Conservation (phyloP, 2,113 vertebrate species). For the Genyomyrus donnyi region DNA sequence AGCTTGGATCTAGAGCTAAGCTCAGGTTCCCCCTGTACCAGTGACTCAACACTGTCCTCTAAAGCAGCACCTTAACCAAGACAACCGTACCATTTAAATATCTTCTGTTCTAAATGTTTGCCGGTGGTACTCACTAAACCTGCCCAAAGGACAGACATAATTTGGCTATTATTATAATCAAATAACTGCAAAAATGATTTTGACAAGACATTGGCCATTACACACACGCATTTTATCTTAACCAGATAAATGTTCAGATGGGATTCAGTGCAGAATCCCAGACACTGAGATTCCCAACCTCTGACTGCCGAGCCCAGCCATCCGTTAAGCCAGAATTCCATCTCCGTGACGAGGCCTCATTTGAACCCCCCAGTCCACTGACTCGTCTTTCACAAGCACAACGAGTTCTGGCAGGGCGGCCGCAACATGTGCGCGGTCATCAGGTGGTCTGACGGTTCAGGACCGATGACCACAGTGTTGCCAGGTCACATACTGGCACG, state of each 20-base stretch:
- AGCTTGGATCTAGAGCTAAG: background rate
- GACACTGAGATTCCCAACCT: background rate
- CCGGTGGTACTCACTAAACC: background rate
- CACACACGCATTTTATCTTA: background rate
- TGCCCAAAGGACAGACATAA: background rate
- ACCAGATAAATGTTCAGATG: background rate
- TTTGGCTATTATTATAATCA: background rate
- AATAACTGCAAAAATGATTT: background rate
- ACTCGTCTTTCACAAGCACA: constrained; percentile 1
- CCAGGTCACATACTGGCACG: background rate
- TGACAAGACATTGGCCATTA: background rate
- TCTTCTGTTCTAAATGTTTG: background rate
- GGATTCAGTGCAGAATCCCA: background rate
- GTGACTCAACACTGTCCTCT: background rate
- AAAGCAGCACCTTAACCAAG: background rate
- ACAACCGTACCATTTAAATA: background rate
- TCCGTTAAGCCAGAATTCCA: background rate
- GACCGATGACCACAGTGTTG: background rate
- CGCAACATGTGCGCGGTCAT: background rate
- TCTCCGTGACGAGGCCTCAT: background rate
- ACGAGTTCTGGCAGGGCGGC: background rate
- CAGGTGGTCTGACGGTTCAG: background rate
- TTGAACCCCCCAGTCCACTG: background rate
- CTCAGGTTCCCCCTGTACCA: background rate
- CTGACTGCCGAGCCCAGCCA: background rate